Percentiles rank a stretch among this genome's conserved stretches.
These are phyloP conservation scores for Cyclophora albipunctata DNA, from an alignment of 2,888 invertebrate genomes.

Conservation along the genomic window DNA sequence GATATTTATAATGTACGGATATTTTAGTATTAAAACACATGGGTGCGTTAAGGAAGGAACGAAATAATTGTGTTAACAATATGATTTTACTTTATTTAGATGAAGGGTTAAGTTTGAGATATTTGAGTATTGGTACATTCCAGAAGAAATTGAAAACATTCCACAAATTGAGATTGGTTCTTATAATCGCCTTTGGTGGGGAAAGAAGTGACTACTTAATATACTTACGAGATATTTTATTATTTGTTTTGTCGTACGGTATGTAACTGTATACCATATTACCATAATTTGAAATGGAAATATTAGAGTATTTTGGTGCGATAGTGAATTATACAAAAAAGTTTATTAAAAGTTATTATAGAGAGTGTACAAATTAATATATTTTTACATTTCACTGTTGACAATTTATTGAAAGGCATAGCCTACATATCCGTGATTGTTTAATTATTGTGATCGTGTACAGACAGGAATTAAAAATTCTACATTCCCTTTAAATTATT, in stretches of 20 bases:
- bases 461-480: conserved; percentile 71
- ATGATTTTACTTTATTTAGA: conserved; percentile 24
- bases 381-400: conserved; percentile 73
- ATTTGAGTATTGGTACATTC: conserved; percentile 36
- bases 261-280: conserved; percentile 50
- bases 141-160: conserved; percentile 50
- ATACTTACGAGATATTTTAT: conserved; percentile 35
- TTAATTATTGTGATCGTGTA: conserved; percentile 68
- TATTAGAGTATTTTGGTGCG: conserved; percentile 72
- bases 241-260: conserved; percentile 57
- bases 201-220: conserved; percentile 57
- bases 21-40: conserved; percentile 63
- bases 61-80: conserved; percentile 19
- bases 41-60: conserved; percentile 36
- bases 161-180: conserved; percentile 44
- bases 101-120: conserved; percentile 20
- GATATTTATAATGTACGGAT: conserved; percentile 59
- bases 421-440: conserved; percentile 68
- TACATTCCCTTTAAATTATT: conserved; percentile 67
- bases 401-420: conserved; percentile 64
- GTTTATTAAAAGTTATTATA: conserved; percentile 58
- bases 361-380: conserved; percentile 74
- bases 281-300: conserved; percentile 51
- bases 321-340: conserved; percentile 71
- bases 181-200: conserved; percentile 51